These are phyloP conservation scores for Struthio camelus DNA, from an alignment of 2,113 vertebrate genomes.

Conservation along the genomic window DNA sequence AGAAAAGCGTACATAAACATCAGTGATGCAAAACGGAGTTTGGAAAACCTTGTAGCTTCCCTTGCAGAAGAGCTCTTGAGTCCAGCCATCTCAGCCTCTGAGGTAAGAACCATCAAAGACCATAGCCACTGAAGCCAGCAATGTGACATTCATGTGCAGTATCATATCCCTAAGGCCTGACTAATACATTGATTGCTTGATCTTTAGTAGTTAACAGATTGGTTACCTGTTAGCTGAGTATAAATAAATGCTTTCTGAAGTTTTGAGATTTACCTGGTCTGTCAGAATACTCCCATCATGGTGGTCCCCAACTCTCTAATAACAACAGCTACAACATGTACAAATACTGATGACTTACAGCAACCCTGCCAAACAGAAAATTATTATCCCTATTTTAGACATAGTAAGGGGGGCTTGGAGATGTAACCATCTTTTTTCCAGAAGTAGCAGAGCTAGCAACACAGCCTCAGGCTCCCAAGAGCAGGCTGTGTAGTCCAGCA, in stretches of 20 bases:
- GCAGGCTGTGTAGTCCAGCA: not conserved
- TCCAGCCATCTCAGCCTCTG: not conserved
- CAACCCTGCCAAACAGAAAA: not conserved
- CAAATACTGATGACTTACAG: not conserved
- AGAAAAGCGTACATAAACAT: not conserved
- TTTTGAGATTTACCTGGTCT: not conserved
- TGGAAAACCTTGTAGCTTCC: not conserved
- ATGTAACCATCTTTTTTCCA: not conserved
- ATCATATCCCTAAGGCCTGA: fast-evolving
- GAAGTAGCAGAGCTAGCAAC: not conserved
- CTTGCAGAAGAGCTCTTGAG: not conserved
- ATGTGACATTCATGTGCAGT: not conserved
- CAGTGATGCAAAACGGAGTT: not conserved
- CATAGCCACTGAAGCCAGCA: not conserved
- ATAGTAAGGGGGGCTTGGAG: not conserved
- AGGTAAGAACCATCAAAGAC: not conserved
- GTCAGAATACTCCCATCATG: fast-evolving
- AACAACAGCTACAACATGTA: not conserved
- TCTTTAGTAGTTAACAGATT: not conserved
- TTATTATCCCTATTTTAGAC: not conserved
- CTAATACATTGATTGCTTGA: not conserved
- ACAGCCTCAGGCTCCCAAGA: fast-evolving
- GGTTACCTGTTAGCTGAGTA: not conserved
- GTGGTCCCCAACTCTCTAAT: not conserved
- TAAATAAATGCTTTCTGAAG: not conserved